Evolutionary conservation across 23 tunicate species (phyloP), one percentile per base, ranked within the genome.

Genomic region (Corella eumyota): DNA sequence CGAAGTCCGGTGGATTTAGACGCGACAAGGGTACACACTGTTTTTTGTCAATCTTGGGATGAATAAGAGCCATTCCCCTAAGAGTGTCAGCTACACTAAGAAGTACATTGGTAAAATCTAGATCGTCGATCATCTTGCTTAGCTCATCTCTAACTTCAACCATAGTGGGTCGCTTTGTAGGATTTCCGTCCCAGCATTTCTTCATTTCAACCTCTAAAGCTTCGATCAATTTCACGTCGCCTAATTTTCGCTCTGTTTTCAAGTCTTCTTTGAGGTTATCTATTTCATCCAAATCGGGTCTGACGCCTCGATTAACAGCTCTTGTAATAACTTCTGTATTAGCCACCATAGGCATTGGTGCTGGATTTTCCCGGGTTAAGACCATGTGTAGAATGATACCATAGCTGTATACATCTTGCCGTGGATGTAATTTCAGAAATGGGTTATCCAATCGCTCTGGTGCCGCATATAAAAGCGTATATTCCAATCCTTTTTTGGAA

Each of bases 401-500:
- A 48, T 26, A 48, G 24, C 54, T 48, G 54, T 21, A 48, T 26
- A 48, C 54, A 48, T 48, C 54, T 48, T 48, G 54, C 44, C 25
- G 35, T 51, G 29, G 50, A 15, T 21, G 50, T 17, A 32, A 26
- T 1, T 29, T 30, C 25, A 6, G 60, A 26, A n/a, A 9, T 1
- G 40, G 31, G 9, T 51, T 4, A 24, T 28, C 6, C n/a, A 54
- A 5, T 23, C 23, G 27, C 29, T 54, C 60, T 54, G 60, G 60
- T 3, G 60, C 60, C 2, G 60, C 60, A 54, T 54, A 54, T 19
- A 2, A 54, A 19, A 54, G 23, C 29, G 60, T 54, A 19, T 26
- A 2, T 48, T 3, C 5, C 24, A 21, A 3, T 54, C 33, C 31
- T 54, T 54, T 32, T 4, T 21, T n/a, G 2, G 31, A 33, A 2